Conservation (phyloP, 2,888 invertebrate genomes). For the Melinopterus prodromus region DNA sequence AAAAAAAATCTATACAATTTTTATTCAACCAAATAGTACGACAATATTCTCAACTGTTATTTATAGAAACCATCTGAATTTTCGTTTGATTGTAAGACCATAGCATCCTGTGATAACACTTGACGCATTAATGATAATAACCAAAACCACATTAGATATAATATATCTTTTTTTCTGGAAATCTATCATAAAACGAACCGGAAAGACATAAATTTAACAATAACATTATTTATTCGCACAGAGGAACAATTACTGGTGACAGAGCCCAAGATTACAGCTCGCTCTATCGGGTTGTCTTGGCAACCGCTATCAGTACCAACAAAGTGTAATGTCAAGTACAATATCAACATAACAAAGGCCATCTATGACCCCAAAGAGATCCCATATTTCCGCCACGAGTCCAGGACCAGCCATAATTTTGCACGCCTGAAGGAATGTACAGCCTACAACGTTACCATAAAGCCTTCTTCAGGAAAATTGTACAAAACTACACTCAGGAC, state of each 20-base stretch:
- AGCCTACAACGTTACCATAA: slow-evolving; percentile 38
- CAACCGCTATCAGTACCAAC: not conserved
- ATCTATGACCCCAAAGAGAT: slow-evolving; percentile 30
- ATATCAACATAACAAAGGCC: slow-evolving; percentile 30
- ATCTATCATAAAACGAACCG: no score
- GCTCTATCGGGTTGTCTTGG: slow-evolving; percentile 22
- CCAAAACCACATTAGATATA: no score
- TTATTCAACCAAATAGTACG: no score
- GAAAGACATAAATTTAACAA: not conserved
- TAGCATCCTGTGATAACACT: no score
- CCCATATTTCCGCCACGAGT: slow-evolving; percentile 37
- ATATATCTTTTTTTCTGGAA: no score
- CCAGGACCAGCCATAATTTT: slow-evolving; percentile 27
- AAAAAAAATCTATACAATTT: no score
- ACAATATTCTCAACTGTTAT: no score
- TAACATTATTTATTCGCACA: not conserved
- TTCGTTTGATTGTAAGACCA: no score
- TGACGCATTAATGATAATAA: no score
- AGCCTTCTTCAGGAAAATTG: slow-evolving; percentile 17
- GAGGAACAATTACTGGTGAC: not conserved
- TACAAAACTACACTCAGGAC: slow-evolving; percentile 29
- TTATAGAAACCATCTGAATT: no score
- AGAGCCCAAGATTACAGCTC: slow-evolving; percentile 5
- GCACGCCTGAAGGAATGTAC: slow-evolving; percentile 36
- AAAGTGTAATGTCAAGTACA: slow-evolving; percentile 34